Base-by-base conservation (phyloP, 2,888 invertebrate genomes). In the Prenolepis imparis region DNA sequence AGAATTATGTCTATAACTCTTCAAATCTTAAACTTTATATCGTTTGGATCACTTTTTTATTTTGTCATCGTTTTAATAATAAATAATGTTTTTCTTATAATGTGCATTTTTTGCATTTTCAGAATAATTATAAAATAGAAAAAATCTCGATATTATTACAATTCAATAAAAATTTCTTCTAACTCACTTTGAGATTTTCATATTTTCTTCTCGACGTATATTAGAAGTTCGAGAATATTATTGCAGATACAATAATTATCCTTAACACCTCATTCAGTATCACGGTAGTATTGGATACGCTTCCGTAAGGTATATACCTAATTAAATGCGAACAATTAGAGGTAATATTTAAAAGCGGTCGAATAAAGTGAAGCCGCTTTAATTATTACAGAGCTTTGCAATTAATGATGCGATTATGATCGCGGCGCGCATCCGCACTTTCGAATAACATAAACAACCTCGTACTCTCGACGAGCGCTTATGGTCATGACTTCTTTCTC, bases 351-450 rank as follows among this genome's bases (percentile, higher is more conserved):
- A 12, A 61, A n/a, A 61, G 12, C 36, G 52, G 24, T 32, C 44
- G 70, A 61, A 70, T 72, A 59, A 72, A 52, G n/a, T n/a, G n/a
- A 48, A 44, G 36, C 39, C 32, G 59, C 55, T 59, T 78, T 78
- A 28, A 77, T 77, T 41, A 77, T 68, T 57, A 68, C 77, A 28
- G 77, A 68, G 52, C 68, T 41, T 11, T 39, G 32, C 70, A 44
- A 70, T 70, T 78, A 70, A 78, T 59, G 70, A 70, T 24, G 57
- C 78, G 78, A 80, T 70, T 80, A 70, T 70, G 78, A 57, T 68
- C 78, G 59, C 59, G 70, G 32, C 57, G 36, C 57, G 36, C 57
- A 21, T 32, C 21, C 70, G 70, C 44, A 59, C 36, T 59, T 70
- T 52, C 59, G 44, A 80, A 70, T 80, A 70, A 36, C 78, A 44